phyloP scores from a whole-genome alignment of 2,888 invertebrate species.

The Agonopterix subpropinquella region DNA sequence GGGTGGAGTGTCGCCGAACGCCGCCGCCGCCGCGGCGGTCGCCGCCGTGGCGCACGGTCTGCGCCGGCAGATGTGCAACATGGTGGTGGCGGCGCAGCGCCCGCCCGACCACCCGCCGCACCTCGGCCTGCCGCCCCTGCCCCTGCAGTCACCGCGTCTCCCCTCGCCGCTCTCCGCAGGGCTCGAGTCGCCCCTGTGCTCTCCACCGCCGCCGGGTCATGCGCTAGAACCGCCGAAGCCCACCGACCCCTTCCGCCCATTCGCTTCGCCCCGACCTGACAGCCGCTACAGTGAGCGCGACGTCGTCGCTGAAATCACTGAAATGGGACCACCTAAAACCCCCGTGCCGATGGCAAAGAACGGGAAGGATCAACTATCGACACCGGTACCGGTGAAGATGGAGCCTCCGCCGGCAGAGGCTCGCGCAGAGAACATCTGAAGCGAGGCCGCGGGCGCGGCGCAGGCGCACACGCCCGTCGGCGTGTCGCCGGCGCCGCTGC shows the following conservation, averaged over 20 bases:
- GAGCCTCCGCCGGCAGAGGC: conserved; percentile 77
- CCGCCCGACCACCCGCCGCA: conserved; percentile 65
- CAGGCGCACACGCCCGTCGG: conserved; percentile 26
- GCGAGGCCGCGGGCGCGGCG: conserved; percentile 64
- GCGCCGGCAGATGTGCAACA: conserved; percentile 90
- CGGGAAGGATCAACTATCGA: conserved; percentile 62
- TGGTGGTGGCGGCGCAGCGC: conserved; percentile 78
- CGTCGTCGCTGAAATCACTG: conserved; percentile 52
- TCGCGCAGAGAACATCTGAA: conserved; percentile 73
- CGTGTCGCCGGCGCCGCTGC: conserved; percentile 50
- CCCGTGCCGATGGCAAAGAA: conserved; percentile 44
- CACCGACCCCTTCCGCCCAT: conserved; percentile 73
- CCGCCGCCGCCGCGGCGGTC: conserved; percentile 89
- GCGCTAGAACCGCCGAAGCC: conserved; percentile 78
- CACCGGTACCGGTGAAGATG: conserved; percentile 80
- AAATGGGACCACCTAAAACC: conserved; percentile 65
- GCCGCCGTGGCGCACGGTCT: conserved; percentile 91
- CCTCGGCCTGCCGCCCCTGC: conserved; percentile 59
- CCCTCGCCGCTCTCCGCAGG: conserved; percentile 75
- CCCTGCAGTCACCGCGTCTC: conserved; percentile 61
- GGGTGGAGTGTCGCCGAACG: conserved; percentile 73
- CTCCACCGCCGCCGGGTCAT: conserved; percentile 79
- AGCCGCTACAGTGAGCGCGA: conserved; percentile 82
- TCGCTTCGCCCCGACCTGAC: conserved; percentile 73
- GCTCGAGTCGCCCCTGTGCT: conserved; percentile 78